A percentile compares a stretch with the other conserved stretches of the same genome.
These are phyloP conservation scores for Ceratothoa steindachneri DNA, from an alignment of 2,888 invertebrate genomes.

Conservation along the genomic window DNA sequence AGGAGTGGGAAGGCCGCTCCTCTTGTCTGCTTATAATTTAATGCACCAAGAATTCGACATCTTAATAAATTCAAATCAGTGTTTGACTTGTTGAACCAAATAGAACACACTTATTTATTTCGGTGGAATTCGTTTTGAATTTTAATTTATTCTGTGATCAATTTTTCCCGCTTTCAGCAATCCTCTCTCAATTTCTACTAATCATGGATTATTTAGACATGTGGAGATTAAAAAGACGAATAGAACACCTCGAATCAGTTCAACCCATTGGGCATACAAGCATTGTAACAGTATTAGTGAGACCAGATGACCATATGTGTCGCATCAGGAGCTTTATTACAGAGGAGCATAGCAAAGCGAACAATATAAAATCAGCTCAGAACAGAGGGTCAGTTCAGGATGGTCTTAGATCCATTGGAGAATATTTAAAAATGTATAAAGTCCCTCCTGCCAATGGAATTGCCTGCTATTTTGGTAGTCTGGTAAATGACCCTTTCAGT, in stretches of 20 bases:
- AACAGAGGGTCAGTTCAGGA: conserved; percentile 24
- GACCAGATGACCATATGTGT: conserved; percentile 20
- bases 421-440: conserved; percentile 11
- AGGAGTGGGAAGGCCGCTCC: too few species aligned
- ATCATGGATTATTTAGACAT: conserved; percentile 11
- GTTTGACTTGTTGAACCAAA: too few species aligned
- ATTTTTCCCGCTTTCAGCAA: too few species aligned
- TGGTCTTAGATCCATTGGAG: conserved; percentile 16
- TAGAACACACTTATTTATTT: too few species aligned
- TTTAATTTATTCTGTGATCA: too few species aligned
- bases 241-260: conserved; percentile 12
- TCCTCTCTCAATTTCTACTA: too few species aligned
- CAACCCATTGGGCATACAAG: conserved; percentile 14
- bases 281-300: conserved; percentile 19
- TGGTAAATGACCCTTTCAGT: background rate
- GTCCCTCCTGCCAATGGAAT: conserved; percentile 12
- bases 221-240: conserved; percentile 16
- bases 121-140: too few species aligned
- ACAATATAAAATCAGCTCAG: conserved; percentile 18
- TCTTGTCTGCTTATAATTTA: too few species aligned
- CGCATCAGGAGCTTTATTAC: conserved; percentile 16
- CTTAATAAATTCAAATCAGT: too few species aligned
- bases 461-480: conserved; percentile 13
- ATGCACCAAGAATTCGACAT: too few species aligned
- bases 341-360: conserved; percentile 15